These are phyloP conservation scores for Eumerus sabulonum DNA, from an alignment of 2,888 invertebrate genomes.

Conservation along the genomic window DNA sequence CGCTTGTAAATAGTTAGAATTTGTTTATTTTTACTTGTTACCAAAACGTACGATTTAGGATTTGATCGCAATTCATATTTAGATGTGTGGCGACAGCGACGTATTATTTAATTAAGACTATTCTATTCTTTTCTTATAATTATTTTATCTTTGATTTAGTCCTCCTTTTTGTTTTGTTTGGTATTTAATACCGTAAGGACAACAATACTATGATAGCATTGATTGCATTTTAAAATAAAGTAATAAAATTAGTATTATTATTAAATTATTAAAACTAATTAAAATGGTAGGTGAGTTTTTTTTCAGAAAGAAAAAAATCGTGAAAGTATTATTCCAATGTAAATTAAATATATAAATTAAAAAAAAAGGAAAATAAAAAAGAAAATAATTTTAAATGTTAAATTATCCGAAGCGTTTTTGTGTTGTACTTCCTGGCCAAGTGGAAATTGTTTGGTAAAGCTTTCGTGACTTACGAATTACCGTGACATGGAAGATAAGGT, in stretches of 20 bases:
- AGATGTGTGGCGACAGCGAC: conserved; percentile 34
- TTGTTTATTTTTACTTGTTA: conserved; percentile 32
- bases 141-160: conserved; percentile 18
- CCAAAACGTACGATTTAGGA: conserved; percentile 9
- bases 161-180: conserved; percentile 44
- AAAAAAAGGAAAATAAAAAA: conserved; percentile 29
- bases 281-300: conserved; percentile 57
- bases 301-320: too few species aligned
- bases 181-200: conserved; percentile 59
- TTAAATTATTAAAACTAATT: conserved; percentile 59
- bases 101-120: conserved; percentile 13
- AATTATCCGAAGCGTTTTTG: conserved; percentile 1
- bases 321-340: conserved; percentile 66
- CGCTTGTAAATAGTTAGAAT: conserved; percentile 53
- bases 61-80: conserved; percentile 2
- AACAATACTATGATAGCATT: conserved; percentile 47
- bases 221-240: conserved; percentile 32
- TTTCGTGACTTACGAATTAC: too few species aligned
- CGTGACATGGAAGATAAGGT: too few species aligned
- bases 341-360: conserved; percentile 61
- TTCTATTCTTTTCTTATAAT: conserved; percentile 11
- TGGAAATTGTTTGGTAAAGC: too few species aligned
- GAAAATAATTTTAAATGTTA: conserved; percentile 55
- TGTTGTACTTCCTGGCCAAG: background rate
- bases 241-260: conserved; percentile 54